Percentiles rank a stretch among this genome's conserved stretches.
These are phyloP conservation scores for Oreortyx pictus DNA, from an alignment of 2,797 vertebrate species.

Conservation along the genomic window DNA sequence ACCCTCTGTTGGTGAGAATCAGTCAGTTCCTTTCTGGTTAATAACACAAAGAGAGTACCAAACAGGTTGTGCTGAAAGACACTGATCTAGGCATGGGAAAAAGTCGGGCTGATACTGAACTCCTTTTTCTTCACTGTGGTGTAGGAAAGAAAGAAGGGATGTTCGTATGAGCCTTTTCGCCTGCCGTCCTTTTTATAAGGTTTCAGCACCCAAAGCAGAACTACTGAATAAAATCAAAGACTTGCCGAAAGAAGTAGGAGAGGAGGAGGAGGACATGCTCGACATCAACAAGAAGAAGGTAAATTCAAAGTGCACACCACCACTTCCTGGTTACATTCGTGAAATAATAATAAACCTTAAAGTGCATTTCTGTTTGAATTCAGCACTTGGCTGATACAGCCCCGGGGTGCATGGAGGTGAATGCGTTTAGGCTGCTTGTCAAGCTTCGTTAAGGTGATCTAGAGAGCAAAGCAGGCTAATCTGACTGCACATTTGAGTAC, in stretches of 20 bases:
- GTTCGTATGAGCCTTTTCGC: no score
- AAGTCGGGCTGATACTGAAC: no score
- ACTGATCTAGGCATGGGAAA: no score
- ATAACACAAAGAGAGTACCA: no score
- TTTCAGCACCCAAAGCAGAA: conserved; percentile 73
- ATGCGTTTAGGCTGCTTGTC: background rate
- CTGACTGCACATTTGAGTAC: background rate
- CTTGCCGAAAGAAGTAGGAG: conserved; percentile 77
- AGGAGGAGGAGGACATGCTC: conserved; percentile 79
- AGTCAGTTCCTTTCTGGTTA: no score
- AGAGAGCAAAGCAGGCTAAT: background rate
- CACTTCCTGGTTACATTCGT: background rate
- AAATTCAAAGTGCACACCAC: background rate
- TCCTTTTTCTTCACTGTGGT: no score
- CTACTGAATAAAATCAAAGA: conserved; percentile 77
- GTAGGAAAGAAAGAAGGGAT: no score
- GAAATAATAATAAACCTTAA: background rate
- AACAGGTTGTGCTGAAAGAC: no score
- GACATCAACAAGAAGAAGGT: conserved; percentile 90
- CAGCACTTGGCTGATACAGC: background rate
- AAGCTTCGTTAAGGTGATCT: background rate
- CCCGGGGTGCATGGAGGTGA: rapidly evolving
- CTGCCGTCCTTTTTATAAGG: no score
- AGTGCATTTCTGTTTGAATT: background rate
- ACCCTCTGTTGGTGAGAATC: no score